phyloP scores from a whole-genome alignment of 2,797 vertebrate genomes.

The Hybognathus amarus region DNA sequence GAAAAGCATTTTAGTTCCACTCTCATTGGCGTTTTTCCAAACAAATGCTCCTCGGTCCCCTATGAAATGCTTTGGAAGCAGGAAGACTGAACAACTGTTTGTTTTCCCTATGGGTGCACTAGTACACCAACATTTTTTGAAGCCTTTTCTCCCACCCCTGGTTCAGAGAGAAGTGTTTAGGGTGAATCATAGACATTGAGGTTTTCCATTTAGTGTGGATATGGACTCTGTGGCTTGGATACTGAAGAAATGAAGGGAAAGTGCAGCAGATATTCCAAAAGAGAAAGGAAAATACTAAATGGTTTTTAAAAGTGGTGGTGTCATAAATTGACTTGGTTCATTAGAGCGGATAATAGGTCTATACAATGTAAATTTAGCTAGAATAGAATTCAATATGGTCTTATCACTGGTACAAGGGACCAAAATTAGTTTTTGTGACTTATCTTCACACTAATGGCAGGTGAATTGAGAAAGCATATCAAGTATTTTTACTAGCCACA shows the following conservation, averaged over 20 bases:
- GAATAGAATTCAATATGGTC: constrained; percentile 32
- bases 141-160: constrained; percentile 58
- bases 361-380: neutral
- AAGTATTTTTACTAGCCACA: neutral
- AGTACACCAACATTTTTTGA: constrained; percentile 53
- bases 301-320: neutral
- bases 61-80: constrained; percentile 27
- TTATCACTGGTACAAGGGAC: neutral
- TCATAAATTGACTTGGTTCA: constrained; percentile 1
- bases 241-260: constrained; percentile 55
- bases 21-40: constrained; percentile 40
- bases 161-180: constrained; percentile 64
- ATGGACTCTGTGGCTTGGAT: constrained; percentile 45
- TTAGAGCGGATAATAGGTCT: neutral
- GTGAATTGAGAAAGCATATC: neutral
- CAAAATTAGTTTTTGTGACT: neutral
- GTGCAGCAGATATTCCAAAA: constrained; percentile 49
- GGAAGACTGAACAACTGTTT: constrained; percentile 32
- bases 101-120: constrained; percentile 36
- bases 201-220: constrained; percentile 63
- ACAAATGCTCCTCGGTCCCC: constrained; percentile 33
- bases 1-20: constrained; percentile 59
- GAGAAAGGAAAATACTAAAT: neutral
- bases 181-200: constrained; percentile 67
- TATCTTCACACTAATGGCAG: neutral